Percentiles rank a stretch among this genome's conserved stretches.
phyloP scores from a whole-genome alignment of 2,888 invertebrate species.

The Noctua fimbriata region DNA sequence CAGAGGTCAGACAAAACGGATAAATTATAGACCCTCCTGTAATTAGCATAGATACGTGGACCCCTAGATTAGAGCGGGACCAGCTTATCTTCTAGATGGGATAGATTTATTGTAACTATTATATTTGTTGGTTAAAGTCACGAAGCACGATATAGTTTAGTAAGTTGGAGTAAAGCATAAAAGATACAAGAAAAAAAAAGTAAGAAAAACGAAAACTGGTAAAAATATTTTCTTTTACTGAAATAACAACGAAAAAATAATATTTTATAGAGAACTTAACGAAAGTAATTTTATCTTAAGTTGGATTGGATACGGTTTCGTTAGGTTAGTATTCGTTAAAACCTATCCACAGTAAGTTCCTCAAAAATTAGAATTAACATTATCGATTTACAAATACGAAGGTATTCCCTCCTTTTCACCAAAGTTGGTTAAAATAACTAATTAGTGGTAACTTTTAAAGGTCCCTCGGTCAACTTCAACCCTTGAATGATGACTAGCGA shows the following conservation, averaged over 20 bases:
- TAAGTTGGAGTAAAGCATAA: not conserved
- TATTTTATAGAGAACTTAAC: not conserved
- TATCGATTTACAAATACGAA: not conserved
- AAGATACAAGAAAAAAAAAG: too few species aligned
- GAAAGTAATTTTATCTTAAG: not conserved
- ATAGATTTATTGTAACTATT: conserved; percentile 72
- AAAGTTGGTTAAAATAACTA: conserved; percentile 50
- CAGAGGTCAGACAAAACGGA: conserved; percentile 67
- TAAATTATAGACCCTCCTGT: conserved; percentile 71
- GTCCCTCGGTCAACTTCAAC: conserved; percentile 64
- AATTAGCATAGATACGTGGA: conserved; percentile 75
- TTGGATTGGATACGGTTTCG: not conserved
- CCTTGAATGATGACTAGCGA: conserved; percentile 75
- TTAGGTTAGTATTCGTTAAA: not conserved
- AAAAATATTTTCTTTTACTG: not conserved
- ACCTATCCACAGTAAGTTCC: not conserved
- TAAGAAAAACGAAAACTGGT: not conserved
- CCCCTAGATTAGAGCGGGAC: conserved; percentile 68
- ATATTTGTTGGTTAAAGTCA: conserved; percentile 36
- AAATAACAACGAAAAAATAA: not conserved
- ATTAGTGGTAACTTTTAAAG: conserved; percentile 63
- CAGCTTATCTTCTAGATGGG: conserved; percentile 65
- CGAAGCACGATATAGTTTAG: not conserved
- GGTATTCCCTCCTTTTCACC: not conserved
- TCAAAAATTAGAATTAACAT: not conserved